phyloP scores from a whole-genome alignment of 2,113 vertebrate genomes.

The Sturnira hondurensis region DNA sequence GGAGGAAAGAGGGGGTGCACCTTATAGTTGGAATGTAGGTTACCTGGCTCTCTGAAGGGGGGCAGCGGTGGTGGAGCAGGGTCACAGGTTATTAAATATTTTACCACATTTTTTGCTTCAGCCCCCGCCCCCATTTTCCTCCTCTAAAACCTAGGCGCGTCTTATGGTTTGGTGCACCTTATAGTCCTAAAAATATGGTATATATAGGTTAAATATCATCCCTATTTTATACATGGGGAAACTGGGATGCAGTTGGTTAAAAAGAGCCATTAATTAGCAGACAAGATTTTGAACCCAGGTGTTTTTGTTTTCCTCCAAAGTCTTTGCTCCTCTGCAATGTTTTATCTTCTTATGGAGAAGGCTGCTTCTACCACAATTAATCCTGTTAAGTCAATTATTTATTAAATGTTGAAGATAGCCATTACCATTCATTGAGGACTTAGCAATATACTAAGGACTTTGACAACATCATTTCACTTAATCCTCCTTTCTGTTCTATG shows the following conservation, averaged over 20 bases:
- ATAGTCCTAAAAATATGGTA: no score
- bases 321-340: not conserved
- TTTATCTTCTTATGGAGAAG: constrained; percentile 15
- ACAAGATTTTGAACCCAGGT: not conserved
- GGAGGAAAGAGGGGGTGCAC: no score
- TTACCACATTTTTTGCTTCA: no score
- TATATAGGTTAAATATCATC: not conserved
- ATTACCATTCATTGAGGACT: constrained; percentile 2
- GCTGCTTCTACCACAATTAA: not conserved
- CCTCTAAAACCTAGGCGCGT: no score
- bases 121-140: no score
- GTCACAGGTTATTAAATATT: no score
- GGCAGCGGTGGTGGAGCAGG: no score
- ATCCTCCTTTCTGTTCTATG: not conserved
- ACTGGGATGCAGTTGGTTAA: not conserved
- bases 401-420: constrained; percentile 21
- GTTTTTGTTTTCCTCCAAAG: not conserved
- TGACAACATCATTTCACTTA: constrained; percentile 33
- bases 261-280: not conserved
- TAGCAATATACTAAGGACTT: not conserved
- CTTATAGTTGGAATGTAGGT: no score
- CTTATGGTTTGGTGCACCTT: no score
- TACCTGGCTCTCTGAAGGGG: no score
- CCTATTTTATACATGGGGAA: constrained; percentile 4
- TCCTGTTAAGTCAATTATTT: constrained; percentile 7